Conservation (phyloP, 2,888 invertebrate species). For the Watsonalla binaria region DNA sequence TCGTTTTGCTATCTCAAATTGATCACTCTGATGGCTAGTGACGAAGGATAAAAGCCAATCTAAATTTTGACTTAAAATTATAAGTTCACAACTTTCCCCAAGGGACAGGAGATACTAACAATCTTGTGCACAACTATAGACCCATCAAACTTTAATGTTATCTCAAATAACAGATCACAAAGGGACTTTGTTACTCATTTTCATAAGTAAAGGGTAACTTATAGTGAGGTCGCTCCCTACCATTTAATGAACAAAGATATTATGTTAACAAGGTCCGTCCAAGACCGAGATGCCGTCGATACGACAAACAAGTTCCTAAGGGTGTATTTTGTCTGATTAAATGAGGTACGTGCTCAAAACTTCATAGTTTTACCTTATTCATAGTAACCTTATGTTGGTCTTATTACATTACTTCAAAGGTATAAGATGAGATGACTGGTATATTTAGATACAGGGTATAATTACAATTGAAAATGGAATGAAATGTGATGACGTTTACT, state of each 20-base stretch:
- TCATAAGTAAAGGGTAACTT: slow-evolving; percentile 20
- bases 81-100: no score
- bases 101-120: neutral
- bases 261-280: slow-evolving; percentile 17
- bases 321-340: neutral
- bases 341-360: neutral
- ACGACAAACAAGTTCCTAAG: neutral
- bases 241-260: slow-evolving; percentile 21
- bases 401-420: no score
- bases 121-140: neutral
- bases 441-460: no score
- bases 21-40: no score
- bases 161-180: slow-evolving; percentile 22
- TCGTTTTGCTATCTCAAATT: no score
- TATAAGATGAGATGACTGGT: no score
- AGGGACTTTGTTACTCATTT: slow-evolving; percentile 25
- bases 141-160: neutral
- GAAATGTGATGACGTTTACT: no score
- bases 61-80: no score
- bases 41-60: no score
- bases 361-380: no score
- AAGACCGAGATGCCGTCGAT: slow-evolving; percentile 1
- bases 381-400: no score
- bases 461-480: no score
- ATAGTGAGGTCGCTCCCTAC: slow-evolving; percentile 17